Evolutionary conservation across 2,888 invertebrate species (phyloP).

Genomic region (Noctuana brunneofusca): DNA sequence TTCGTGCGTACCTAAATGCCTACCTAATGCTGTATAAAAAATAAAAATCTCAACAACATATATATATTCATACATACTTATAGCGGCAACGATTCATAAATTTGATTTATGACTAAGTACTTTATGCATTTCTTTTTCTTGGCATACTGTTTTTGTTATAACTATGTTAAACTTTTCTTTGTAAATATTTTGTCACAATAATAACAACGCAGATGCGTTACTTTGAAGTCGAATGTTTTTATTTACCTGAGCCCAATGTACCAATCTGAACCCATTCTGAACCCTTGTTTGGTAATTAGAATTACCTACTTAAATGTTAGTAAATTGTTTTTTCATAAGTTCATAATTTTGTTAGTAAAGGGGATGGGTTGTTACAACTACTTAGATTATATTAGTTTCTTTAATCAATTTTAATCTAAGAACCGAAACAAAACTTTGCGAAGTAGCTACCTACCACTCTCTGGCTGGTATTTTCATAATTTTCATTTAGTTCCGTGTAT

Average conservation of each 20-base stretch:
- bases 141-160: slow-evolving; percentile 69
- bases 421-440: too few species aligned
- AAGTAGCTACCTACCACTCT: too few species aligned
- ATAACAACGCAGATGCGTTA: slow-evolving; percentile 69
- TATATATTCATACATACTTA: background rate
- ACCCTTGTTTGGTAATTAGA: background rate
- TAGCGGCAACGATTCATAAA: slow-evolving; percentile 22
- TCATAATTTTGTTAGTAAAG: too few species aligned
- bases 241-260: slow-evolving; percentile 30
- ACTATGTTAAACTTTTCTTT: slow-evolving; percentile 70
- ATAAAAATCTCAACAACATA: too few species aligned
- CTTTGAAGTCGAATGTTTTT: slow-evolving; percentile 45
- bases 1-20: too few species aligned
- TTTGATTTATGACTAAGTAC: slow-evolving; percentile 44
- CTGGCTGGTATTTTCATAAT: too few species aligned
- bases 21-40: background rate
- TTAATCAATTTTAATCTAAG: too few species aligned
- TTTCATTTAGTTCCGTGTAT: too few species aligned
- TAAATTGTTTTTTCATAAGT: too few species aligned
- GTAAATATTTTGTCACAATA: slow-evolving; percentile 76
- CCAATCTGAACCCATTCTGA: background rate
- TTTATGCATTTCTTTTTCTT: slow-evolving; percentile 69
- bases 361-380: too few species aligned
- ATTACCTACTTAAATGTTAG: too few species aligned
- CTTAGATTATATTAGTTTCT: too few species aligned